These are phyloP conservation scores for Dromococcyx pavoninus DNA, from an alignment of 2,797 vertebrate genomes.

Conservation along the genomic window DNA sequence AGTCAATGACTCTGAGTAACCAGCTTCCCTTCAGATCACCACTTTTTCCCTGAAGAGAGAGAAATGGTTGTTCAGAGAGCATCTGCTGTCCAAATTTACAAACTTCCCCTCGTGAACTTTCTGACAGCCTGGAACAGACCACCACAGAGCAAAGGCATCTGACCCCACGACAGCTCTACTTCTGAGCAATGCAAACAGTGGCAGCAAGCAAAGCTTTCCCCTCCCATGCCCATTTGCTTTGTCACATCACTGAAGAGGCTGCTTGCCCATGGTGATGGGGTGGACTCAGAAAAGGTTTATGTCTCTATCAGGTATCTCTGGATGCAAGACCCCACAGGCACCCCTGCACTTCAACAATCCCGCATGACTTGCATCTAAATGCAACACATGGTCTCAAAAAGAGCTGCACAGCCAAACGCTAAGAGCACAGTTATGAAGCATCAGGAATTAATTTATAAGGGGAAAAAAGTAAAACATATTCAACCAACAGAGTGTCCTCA, in stretches of 20 bases:
- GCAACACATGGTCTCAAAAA: not conserved
- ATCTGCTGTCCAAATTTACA: not conserved
- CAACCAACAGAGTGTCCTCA: not conserved
- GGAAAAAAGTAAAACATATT: not conserved
- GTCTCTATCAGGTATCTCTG: no score
- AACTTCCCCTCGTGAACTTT: not conserved
- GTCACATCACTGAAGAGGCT: accelerated
- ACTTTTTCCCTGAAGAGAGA: not conserved
- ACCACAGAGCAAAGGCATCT: not conserved
- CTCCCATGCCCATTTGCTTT: not conserved
- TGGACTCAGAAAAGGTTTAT: no score
- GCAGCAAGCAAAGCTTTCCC: not conserved
- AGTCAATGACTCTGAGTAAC: not conserved
- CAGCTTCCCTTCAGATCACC: not conserved
- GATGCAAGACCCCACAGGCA: accelerated
- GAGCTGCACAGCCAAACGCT: not conserved
- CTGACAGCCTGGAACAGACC: not conserved
- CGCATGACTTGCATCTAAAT: not conserved
- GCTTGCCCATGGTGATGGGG: no score
- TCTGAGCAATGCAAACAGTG: not conserved
- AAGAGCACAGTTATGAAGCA: not conserved
- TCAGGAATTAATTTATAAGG: not conserved
- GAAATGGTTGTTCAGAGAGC: not conserved
- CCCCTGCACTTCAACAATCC: not conserved
- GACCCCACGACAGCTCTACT: not conserved